Evolutionary conservation across 2,797 vertebrate genomes (phyloP).

Genomic region (Myotis myotis): DNA sequence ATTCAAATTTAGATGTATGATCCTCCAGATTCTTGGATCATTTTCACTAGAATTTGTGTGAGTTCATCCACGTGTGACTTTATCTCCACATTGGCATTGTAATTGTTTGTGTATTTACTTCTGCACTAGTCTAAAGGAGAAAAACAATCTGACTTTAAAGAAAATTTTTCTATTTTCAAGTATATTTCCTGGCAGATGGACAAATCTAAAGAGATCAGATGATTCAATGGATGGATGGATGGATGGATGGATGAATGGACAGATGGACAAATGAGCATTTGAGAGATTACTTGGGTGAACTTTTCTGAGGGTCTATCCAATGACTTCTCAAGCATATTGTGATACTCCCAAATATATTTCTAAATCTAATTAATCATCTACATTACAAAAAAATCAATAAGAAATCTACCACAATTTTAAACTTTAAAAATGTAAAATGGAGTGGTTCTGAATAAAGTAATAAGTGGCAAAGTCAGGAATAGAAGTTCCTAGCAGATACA

Average conservation of each 20-base stretch:
- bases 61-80: not conserved
- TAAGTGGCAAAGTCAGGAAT: not conserved
- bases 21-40: not conserved
- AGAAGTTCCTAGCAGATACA: not conserved
- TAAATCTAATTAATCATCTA: slow-evolving; percentile 24
- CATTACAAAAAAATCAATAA: slow-evolving; percentile 2
- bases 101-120: not conserved
- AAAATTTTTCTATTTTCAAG: not conserved
- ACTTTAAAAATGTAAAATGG: not conserved
- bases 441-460: not conserved
- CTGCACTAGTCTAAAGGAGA: not conserved
- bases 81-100: not conserved
- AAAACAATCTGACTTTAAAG: too few species aligned
- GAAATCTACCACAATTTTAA: slow-evolving; percentile 10
- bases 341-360: not conserved
- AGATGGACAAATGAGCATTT: not conserved
- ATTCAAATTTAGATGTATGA: slow-evolving; percentile 22
- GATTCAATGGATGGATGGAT: not conserved
- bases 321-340: not conserved
- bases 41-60: not conserved
- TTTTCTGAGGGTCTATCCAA: not conserved
- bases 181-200: not conserved
- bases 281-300: not conserved
- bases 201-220: not conserved
- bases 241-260: not conserved